A percentile compares a stretch with the other conserved stretches of the same genome.
Conservation (phyloP, 2,888 invertebrate genomes). For the Hirtodrosophila alboralis region DNA sequence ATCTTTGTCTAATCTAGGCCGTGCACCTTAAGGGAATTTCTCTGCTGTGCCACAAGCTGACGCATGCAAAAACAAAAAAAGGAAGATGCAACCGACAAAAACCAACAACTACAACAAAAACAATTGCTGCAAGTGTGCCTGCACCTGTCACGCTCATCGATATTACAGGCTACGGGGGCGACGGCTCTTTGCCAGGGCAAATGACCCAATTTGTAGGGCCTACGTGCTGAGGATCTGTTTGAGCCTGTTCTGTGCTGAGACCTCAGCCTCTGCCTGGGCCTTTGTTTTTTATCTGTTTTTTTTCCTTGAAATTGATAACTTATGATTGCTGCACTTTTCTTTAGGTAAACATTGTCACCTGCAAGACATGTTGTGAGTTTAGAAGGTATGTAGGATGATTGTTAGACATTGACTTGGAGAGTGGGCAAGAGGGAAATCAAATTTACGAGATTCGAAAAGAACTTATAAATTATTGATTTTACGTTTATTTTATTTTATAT, state of each 20-base stretch:
- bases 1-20: constrained; percentile 69
- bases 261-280: constrained; percentile 10
- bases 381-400: constrained; percentile 50
- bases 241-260: constrained; percentile 6
- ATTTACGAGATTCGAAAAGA: constrained; percentile 19
- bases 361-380: constrained; percentile 31
- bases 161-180: constrained; percentile 57
- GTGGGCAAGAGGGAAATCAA: constrained; percentile 1
- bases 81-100: constrained; percentile 36
- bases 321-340: constrained; percentile 64
- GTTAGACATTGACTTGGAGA: constrained; percentile 41
- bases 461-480: constrained; percentile 11
- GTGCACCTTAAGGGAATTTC: constrained; percentile 60
- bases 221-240: constrained; percentile 1
- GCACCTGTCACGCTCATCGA: constrained; percentile 75
- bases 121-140: constrained; percentile 59
- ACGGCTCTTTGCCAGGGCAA: constrained; percentile 34
- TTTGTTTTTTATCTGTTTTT: constrained; percentile 40
- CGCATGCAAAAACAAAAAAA: constrained; percentile 43
- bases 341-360: constrained; percentile 66
- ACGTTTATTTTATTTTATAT: no score
- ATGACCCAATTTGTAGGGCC: constrained; percentile 62
- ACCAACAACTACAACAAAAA: constrained; percentile 34
- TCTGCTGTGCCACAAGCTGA: constrained; percentile 63
- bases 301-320: constrained; percentile 60